Conservation (phyloP, 2,888 invertebrate species). For the Tetragonisca angustula region DNA sequence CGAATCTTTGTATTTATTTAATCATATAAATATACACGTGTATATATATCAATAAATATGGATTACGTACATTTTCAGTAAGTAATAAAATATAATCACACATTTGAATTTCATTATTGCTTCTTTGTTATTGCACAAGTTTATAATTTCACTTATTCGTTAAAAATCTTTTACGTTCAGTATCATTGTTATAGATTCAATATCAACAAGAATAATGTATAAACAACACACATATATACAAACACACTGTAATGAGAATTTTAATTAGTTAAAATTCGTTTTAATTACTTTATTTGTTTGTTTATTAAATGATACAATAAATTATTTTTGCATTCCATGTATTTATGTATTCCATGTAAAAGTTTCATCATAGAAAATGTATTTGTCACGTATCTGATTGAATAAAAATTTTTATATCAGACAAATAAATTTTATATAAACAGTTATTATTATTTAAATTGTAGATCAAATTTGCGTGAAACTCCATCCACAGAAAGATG, state of each 20-base stretch:
- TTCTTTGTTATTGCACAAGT: background rate
- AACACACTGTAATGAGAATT: background rate
- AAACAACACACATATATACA: background rate
- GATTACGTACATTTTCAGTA: constrained; percentile 54
- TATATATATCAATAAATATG: constrained; percentile 54
- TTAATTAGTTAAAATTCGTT: background rate
- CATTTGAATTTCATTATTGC: background rate
- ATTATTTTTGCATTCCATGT: background rate
- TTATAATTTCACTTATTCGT: background rate
- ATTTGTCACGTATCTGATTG: background rate
- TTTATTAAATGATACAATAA: background rate
- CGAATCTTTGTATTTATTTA: constrained; percentile 66
- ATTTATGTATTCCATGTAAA: background rate
- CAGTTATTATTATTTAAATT: constrained; percentile 36
- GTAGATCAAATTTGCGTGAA: constrained; percentile 64
- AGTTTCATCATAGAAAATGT: background rate
- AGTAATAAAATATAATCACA: constrained; percentile 38
- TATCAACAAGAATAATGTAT: background rate
- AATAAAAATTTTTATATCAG: background rate
- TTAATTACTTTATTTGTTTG: background rate
- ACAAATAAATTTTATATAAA: background rate
- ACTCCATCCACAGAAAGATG: constrained; percentile 76
- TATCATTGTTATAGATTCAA: background rate
- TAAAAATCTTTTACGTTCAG: background rate
- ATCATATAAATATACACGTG: constrained; percentile 47